Conservation (phyloP, 92 coral and sea anemone species). For the Umimayanthus kanabou region DNA sequence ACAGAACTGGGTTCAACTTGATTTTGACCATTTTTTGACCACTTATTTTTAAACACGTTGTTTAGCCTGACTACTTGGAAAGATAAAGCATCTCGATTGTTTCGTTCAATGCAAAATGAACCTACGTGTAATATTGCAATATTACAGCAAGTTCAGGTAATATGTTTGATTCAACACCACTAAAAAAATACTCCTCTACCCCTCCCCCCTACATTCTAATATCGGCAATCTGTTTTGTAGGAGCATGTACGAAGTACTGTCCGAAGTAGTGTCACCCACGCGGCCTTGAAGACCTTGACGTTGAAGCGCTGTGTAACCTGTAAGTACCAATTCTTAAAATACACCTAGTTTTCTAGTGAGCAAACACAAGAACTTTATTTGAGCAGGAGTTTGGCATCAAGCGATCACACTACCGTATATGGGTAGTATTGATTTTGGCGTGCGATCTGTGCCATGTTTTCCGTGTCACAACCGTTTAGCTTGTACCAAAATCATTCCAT, state of each 20-base stretch:
- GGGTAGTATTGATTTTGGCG: background rate
- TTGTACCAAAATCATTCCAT: background rate
- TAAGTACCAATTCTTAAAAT: background rate
- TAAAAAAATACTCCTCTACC: background rate
- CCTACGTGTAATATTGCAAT: background rate
- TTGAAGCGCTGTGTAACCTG: background rate
- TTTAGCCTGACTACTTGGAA: background rate
- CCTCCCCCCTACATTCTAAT: background rate
- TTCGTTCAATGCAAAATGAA: background rate
- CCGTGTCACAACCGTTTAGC: background rate
- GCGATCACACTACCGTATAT: background rate
- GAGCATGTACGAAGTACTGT: background rate
- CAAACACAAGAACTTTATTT: background rate
- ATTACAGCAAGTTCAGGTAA: background rate
- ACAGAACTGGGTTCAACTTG: background rate
- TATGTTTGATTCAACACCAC: too few species aligned
- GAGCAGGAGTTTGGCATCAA: background rate
- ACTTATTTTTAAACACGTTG: background rate
- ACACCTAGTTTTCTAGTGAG: background rate
- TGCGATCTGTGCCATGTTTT: background rate
- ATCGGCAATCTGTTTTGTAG: background rate
- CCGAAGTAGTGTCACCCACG: background rate
- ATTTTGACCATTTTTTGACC: background rate
- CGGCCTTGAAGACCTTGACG: background rate
- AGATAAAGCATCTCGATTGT: background rate